phyloP scores from a whole-genome alignment of 2,113 vertebrate species.

The Bambusicola thoracicus region DNA sequence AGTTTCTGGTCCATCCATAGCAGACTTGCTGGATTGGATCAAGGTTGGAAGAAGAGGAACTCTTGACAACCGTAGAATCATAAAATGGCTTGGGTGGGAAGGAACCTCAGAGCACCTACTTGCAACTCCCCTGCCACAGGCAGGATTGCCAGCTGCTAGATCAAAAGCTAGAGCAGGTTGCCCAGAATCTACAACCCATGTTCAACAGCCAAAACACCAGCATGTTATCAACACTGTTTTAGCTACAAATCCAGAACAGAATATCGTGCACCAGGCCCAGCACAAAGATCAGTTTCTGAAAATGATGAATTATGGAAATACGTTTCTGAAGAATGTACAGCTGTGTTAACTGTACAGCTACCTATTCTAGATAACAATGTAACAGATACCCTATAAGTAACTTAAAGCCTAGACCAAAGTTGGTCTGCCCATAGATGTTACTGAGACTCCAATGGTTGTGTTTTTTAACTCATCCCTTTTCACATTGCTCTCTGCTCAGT shows the following conservation, averaged over 20 bases:
- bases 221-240: not conserved
- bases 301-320: not conserved
- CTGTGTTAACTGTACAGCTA: not conserved
- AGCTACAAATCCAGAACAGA: not conserved
- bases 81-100: too few relatives aligned
- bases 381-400: not conserved
- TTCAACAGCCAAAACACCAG: not conserved
- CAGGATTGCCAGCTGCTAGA: too few relatives aligned
- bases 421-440: not conserved
- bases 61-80: not conserved
- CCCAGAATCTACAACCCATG: not conserved
- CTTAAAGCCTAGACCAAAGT: not conserved
- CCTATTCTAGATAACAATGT: not conserved
- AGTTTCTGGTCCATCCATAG: not conserved
- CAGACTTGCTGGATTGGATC: rapidly evolving
- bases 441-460: not conserved
- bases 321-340: not conserved
- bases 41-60: not conserved
- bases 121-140: too few relatives aligned
- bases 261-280: rapidly evolving
- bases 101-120: too few relatives aligned
- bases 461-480: not conserved
- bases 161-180: too few relatives aligned
- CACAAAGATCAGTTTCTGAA: not conserved
- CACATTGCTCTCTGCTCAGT: not conserved